A percentile compares a stretch with the other conserved stretches of the same genome.
Conservation (phyloP, 2,797 vertebrate genomes). For the Thripadectes ignobilis region DNA sequence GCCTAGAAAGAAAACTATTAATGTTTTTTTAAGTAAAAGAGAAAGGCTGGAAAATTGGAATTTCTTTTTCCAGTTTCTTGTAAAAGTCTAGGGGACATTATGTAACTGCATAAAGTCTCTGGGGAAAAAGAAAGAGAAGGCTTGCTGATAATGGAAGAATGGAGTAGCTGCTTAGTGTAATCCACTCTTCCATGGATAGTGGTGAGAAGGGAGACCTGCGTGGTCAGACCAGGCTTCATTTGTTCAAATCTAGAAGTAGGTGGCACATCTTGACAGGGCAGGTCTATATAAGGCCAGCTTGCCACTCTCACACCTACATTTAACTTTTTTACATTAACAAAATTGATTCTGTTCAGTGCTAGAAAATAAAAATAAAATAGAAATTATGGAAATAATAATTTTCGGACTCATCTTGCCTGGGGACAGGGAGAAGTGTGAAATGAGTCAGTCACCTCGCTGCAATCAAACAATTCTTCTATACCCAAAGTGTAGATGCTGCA, state of each 20-base stretch:
- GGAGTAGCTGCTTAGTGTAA: conserved; percentile 16
- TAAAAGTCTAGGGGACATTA: conserved; percentile 16
- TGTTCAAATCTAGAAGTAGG: background rate
- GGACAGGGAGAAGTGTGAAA: background rate
- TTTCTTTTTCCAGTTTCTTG: conserved; percentile 12
- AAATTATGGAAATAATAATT: background rate
- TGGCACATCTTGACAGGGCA: background rate
- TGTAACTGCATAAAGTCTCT: conserved; percentile 25
- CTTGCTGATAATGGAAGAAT: background rate
- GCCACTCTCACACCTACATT: background rate
- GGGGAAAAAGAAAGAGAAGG: background rate
- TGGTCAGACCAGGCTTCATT: background rate
- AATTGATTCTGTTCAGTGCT: background rate
- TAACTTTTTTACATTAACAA: background rate
- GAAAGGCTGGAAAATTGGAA: background rate
- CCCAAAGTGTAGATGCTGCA: background rate
- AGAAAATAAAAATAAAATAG: background rate
- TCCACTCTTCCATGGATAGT: background rate
- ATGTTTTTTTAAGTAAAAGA: background rate
- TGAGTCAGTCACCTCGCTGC: background rate
- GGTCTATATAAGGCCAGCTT: background rate
- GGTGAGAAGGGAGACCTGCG: background rate
- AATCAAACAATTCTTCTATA: background rate
- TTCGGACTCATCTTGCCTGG: background rate
- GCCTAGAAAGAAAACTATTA: background rate